These are phyloP conservation scores for Antheraea pernyi DNA, from an alignment of 1,140 invertebrate genomes.

Conservation along the genomic window DNA sequence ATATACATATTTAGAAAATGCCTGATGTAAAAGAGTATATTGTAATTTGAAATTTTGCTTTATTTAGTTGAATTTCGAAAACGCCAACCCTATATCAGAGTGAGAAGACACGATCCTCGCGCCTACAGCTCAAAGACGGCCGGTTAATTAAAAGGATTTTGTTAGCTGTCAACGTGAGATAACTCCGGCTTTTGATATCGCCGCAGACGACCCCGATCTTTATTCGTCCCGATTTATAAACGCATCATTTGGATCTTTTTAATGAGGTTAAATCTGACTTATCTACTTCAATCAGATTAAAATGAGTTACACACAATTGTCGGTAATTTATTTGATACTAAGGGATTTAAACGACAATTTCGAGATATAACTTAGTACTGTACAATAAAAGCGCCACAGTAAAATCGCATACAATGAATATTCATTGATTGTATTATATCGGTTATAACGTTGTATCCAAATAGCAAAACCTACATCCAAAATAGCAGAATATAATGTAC, in stretches of 20 bases:
- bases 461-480: too few species aligned
- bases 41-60: background rate
- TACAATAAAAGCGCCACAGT: too few species aligned
- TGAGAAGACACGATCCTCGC: background rate
- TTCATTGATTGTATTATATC: too few species aligned
- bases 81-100: background rate
- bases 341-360: background rate
- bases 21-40: too few species aligned
- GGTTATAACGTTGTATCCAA: too few species aligned
- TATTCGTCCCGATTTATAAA: background rate
- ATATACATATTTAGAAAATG: too few species aligned
- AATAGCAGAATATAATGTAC: too few species aligned
- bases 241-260: background rate
- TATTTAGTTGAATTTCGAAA: background rate
- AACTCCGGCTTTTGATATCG: conserved; percentile 45
- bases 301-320: background rate
- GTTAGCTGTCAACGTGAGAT: conserved; percentile 70
- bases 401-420: too few species aligned
- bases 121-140: conserved; percentile 18
- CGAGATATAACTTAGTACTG: too few species aligned
- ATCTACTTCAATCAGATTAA: background rate
- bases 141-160: conserved; percentile 74
- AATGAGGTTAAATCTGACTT: background rate
- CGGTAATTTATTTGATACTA: background rate
- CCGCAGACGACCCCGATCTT: conserved; percentile 26